Percentiles rank a stretch among this genome's conserved stretches.
Conservation (phyloP, 2,113 vertebrate genomes). For the Bos taurus region ARS-UCD2.0 NC_037331.1:61420501-61421000, state of each 20-base stretch:
- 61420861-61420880: neutral
- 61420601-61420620: neutral
- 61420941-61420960: neutral
- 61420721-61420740: neutral
- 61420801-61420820: neutral
- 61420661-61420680: neutral
- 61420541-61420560: neutral
- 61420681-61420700: neutral
- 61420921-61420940: no score
- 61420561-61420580: neutral
- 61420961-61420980: neutral
- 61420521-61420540: neutral
- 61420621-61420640: neutral
- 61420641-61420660: neutral
- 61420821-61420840: neutral
- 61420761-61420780: neutral
- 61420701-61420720: neutral
- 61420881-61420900: neutral
- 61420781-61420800: neutral
- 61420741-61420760: neutral
- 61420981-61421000: neutral
- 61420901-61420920: neutral
- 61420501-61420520: fast-evolving
- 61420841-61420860: neutral
- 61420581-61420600: neutral